These are phyloP conservation scores for Poecile atricapillus DNA, from an alignment of 2,113 vertebrate genomes.

Conservation along the genomic window DNA sequence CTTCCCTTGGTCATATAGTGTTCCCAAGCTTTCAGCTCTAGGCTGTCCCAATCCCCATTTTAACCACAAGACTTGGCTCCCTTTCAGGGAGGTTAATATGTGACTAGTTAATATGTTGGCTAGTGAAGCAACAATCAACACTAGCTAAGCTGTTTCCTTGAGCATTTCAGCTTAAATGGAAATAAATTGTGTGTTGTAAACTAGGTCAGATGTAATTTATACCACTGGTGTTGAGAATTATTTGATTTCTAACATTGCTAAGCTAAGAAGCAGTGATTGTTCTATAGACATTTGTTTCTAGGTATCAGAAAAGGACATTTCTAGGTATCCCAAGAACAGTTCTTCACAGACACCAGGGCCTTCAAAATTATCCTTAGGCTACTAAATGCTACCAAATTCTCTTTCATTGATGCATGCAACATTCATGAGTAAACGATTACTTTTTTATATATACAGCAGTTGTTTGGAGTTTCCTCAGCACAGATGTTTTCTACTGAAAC, in stretches of 20 bases:
- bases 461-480: background rate
- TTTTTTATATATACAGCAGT: background rate
- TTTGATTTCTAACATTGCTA: conserved; percentile 35
- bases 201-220: conserved; percentile 35
- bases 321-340: background rate
- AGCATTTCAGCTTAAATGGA: background rate
- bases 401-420: background rate
- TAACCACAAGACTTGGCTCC: background rate
- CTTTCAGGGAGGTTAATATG: background rate
- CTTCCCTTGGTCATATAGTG: background rate
- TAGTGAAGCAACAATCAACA: too few species aligned
- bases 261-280: background rate
- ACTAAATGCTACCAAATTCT: background rate
- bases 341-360: background rate
- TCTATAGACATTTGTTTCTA: background rate
- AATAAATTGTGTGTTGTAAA: background rate
- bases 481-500: background rate
- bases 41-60: background rate
- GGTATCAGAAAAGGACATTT: background rate
- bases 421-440: background rate
- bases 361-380: conserved; percentile 25
- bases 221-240: background rate
- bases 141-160: background rate
- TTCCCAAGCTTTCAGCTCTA: background rate
- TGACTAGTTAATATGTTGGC: too few species aligned